These are phyloP conservation scores for Centropyge bicolor DNA, from an alignment of 2,797 vertebrate genomes.

Conservation along the genomic window DNA sequence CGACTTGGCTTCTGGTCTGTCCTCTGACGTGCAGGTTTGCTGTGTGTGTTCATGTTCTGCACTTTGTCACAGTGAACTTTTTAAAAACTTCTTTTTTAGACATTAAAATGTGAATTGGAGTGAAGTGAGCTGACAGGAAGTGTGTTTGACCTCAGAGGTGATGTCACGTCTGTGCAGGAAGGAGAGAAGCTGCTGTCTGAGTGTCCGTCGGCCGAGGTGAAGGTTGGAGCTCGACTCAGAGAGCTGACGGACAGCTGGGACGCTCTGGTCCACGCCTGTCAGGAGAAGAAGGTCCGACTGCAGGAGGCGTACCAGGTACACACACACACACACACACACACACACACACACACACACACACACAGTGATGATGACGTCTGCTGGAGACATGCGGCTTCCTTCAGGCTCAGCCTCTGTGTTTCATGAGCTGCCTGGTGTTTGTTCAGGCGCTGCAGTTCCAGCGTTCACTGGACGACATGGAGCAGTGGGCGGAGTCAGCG, in stretches of 20 bases:
- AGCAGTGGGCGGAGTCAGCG: slow-evolving; percentile 85
- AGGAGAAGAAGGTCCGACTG: slow-evolving; percentile 85
- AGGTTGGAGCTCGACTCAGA: slow-evolving; percentile 84
- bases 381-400: not conserved
- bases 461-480: slow-evolving; percentile 86
- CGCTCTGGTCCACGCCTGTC: slow-evolving; percentile 85
- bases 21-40: too few relatives aligned
- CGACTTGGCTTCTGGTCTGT: too few relatives aligned
- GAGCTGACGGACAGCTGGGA: slow-evolving; percentile 89
- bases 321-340: slow-evolving; percentile 13
- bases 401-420: not conserved
- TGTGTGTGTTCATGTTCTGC: too few relatives aligned
- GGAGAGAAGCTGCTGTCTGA: slow-evolving; percentile 86
- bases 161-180: slow-evolving; percentile 80
- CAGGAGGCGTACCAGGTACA: slow-evolving; percentile 89
- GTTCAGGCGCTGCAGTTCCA: slow-evolving; percentile 88
- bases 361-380: not conserved
- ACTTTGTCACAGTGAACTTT: too few relatives aligned
- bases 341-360: slow-evolving; percentile 27
- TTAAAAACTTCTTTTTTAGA: too few relatives aligned
- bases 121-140: not conserved
- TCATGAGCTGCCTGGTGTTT: not conserved
- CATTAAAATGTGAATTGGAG: not conserved
- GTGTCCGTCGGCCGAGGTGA: slow-evolving; percentile 76
- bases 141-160: not conserved